Conservation (phyloP, 2,797 vertebrate species). For the Ctenosaura bakeri region DNA sequence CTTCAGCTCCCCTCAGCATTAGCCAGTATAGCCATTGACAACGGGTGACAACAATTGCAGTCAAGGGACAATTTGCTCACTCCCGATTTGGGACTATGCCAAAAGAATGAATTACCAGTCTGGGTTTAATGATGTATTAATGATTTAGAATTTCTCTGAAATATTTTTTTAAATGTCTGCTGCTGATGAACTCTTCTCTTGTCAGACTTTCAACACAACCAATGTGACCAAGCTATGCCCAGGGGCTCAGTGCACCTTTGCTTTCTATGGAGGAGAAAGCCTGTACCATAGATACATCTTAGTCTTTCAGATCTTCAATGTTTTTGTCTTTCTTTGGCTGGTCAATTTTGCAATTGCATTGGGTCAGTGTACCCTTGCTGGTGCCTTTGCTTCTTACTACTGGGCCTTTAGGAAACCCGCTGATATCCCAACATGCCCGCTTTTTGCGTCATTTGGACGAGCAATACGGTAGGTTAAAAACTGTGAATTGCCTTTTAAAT, state of each 20-base stretch:
- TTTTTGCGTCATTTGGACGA: constrained; percentile 91
- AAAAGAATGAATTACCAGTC: neutral
- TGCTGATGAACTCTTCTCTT: constrained; percentile 40
- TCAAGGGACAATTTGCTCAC: neutral
- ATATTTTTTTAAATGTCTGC: neutral
- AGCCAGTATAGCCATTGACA: neutral
- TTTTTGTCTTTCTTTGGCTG: constrained; percentile 95
- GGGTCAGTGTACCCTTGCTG: constrained; percentile 96
- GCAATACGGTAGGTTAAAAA: constrained; percentile 87
- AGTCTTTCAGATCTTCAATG: constrained; percentile 91
- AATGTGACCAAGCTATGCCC: constrained; percentile 88
- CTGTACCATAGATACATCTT: constrained; percentile 90
- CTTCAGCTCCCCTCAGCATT: neutral
- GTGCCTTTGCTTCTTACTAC: constrained; percentile 96
- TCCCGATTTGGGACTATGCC: neutral
- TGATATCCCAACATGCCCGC: constrained; percentile 90
- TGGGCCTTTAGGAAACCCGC: constrained; percentile 93
- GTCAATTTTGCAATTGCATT: constrained; percentile 94
- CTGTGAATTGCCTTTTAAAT: neutral
- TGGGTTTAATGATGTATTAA: neutral
- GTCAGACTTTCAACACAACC: constrained; percentile 89
- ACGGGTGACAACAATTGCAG: neutral
- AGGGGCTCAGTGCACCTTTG: constrained; percentile 91
- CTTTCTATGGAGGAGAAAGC: constrained; percentile 93
- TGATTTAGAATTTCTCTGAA: constrained; percentile 26